Base-by-base conservation (phyloP, 2,797 vertebrate species). In the Cyclopterus lumpus region DNA sequence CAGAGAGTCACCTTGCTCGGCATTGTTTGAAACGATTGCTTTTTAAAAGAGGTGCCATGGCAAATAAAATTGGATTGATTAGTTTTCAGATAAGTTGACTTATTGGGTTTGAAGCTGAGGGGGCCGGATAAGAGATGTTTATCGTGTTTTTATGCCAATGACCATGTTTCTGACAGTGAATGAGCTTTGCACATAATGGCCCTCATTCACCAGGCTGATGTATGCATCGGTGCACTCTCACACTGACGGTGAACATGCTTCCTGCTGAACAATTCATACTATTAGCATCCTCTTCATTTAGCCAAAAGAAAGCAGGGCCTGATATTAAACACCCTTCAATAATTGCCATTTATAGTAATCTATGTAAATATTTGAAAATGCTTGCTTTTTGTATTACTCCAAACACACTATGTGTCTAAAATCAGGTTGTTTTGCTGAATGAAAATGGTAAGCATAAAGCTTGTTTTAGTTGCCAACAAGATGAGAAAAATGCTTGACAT, bases 1-100 rank as follows among this genome's bases (percentile, higher is more conserved):
- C 81, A 75, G 88, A 82, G 84, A 46, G 79, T 83, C 93, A 93
- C 94, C 92, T 94, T 93, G 90, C 64, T 71, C 75, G 54, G 85
- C 82, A 77, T 92, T 90, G 85, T 87, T 90, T 72, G 83, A 75
- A 89, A 88, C 38, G 18, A 85, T 86, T 81, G 79, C 87, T 86
- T 79, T 26, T 79, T 81, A 70, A 91, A 87, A 79, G 79, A 87
- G 82, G 75, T 72, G 76, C 80, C 48, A 72, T 38, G 86, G 67
- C 84, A 88, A 89, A 92, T 88, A 86, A 90, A 88, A 87, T 67
- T 40, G 60, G 67, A 90, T 81, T 88, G 90, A 92, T 83, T 83
- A 73, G 55, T 67, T 70, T 73, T 72, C 63, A 69, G 78, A 89
- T 88, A 67, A 79, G 75, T 69, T 90, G 83, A 93, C 91, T 92